Base-by-base conservation (phyloP, 1,140 invertebrate genomes). In the Atta cephalotes region DNA sequence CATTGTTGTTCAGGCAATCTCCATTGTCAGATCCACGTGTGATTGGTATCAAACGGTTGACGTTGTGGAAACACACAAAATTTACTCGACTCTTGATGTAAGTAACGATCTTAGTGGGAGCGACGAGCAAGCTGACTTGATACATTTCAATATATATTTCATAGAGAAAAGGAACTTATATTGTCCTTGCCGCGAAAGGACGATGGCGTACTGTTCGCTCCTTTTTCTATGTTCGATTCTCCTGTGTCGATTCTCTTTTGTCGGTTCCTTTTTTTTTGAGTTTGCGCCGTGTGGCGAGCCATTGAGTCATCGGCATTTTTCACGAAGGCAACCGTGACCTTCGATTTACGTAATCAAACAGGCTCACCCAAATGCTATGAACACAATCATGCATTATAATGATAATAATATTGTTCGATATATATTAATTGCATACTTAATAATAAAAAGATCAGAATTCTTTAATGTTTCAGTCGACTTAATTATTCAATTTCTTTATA, bases 41-140 rank as follows among this genome's bases (percentile, higher is more conserved):
- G 90, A 92, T 91, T 89, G 79, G 85, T 87, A 93, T 93, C 92
- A 87, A 91, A 72, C 45, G 88, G 78, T 86, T 56, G 88, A 86
- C 66, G 65, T 82, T 80, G 71, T 76, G 66, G 49, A 79, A 88
- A 82, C 71, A 87, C 86, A 90, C 86, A 74, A 91, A 84, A 92
- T 92, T 90, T 91, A 89, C 90, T 90, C 89, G 56, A 62, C 51
- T 87, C 31, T 74, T 78, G 85, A 89, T 85, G 89, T 85, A 74
- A 86, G 81, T 80, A 84, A 80, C 65, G 78, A 85, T 71, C 80
- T 39, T 31, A 51, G 53, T 25, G 53, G 12, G 31, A 45, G 68
- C 39, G 28, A 14, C 45, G 63, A 39, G 39, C 51, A 39, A 72
- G 39, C 28, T 21, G 25, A 4, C 63, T 72, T 49, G 14, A 31